Base-by-base conservation (phyloP, 2,113 vertebrate genomes). In the Zapus hudsonius region DNA sequence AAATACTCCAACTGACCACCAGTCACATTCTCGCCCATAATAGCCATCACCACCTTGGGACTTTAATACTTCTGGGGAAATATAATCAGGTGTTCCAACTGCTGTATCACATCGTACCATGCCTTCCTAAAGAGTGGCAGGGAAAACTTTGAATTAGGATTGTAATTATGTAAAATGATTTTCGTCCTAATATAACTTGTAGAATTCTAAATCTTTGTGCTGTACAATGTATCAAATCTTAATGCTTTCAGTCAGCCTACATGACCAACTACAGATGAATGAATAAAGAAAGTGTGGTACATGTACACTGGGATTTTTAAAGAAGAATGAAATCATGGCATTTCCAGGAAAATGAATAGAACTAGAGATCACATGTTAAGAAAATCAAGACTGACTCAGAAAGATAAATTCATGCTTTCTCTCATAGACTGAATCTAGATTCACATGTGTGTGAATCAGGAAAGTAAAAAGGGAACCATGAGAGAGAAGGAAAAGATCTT, bases 31-130 rank as follows among this genome's bases (percentile, higher is more conserved):
- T 97, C 99, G 97, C 93, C 99, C 99, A 81, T 99, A 99, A 97
- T 99, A 99, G 82, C 99, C 99, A 89, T 99, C 99, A 79, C 99
- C 99, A 92, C 99, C 99, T 97, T 99, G 99, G 82, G 99, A 99
- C 97, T 99, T 99, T 95, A 99, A 94, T 94, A 99, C 99, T 98
- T 99, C 99, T 7, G 99, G 99, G 63, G 99, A 99, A 98, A 99
- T 99, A 97, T 99, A 99, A 97, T 99, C 99, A 40, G 99, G 99
- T 90, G 99, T 99, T 97, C 99, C 99, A 96, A 99, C 99, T 88
- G 99, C 99, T 0, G 99, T 99, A 97, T 99, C 99, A 83, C 99
- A 99, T 98, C 99, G 99, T 99, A 99, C 99, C 99, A 99, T 99
- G 86, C 99, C 99, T 92, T 99, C 99, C 99, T 99, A 95, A 92